phyloP scores from a whole-genome alignment of 2,113 vertebrate genomes.

The Leucopsar rothschildi region DNA sequence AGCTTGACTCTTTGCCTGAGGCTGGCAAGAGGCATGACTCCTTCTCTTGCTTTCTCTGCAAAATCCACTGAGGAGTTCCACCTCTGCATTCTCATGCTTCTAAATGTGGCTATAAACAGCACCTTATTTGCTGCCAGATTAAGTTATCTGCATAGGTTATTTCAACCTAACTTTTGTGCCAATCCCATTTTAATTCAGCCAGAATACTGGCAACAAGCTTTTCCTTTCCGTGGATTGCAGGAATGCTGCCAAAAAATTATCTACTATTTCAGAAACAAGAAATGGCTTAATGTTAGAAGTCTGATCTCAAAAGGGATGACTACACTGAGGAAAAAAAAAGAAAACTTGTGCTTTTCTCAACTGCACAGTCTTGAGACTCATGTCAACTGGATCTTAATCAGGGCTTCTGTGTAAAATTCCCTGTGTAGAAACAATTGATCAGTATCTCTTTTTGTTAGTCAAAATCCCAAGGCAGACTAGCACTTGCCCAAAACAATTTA shows the following conservation, averaged over 20 bases:
- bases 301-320: neutral
- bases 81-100: slow-evolving; percentile 38
- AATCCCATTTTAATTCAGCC: neutral
- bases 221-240: neutral
- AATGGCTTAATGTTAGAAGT: neutral
- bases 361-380: neutral
- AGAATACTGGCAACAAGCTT: neutral
- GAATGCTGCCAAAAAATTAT: neutral
- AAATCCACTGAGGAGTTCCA: slow-evolving; percentile 3
- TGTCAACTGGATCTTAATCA: neutral
- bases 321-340: neutral
- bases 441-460: neutral
- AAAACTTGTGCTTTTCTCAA: neutral
- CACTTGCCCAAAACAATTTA: neutral
- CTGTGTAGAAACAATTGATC: neutral
- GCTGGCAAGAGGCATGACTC: slow-evolving; percentile 8
- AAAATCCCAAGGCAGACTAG: neutral
- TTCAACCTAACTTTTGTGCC: neutral
- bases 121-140: slow-evolving; percentile 1
- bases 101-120: neutral
- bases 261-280: slow-evolving; percentile 20
- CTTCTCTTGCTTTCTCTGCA: neutral
- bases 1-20: slow-evolving; percentile 2
- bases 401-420: neutral
- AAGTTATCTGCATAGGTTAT: slow-evolving; percentile 6